Evolutionary conservation across 2,113 vertebrate genomes (phyloP), one percentile per base, ranked within the genome.

Genomic region (western clawed frog (Xenopus tropicalis)): DNA sequence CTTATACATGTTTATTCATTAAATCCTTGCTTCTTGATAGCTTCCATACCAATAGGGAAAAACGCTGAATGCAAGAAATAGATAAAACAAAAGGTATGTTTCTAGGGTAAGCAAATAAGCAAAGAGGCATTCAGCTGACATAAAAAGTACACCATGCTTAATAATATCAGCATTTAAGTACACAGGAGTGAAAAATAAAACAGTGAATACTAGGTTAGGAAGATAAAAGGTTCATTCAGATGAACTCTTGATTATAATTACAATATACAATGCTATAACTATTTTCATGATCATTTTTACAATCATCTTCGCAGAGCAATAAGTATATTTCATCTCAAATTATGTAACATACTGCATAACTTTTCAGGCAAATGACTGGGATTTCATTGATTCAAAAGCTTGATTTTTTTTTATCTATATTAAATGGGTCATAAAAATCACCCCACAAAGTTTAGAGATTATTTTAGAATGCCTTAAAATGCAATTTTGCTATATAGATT

Each of bases 101-200:
- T 70, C 63, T 63, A 66, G 56, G 67, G 54, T 22, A 71, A 58
- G 44, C 42, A 70, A n/a, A 29, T 43, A 79, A 74, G 66, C 37
- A 57, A n/a, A 66, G 63, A 66, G 48, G 59, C 52, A 78, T 61
- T 75, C 42, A 25, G 37, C 37, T 29, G 57, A 77, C 61, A 54
- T 44, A 37, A 73, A 67, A 79, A 58, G 21, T 54, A 69, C 44
- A 71, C 20, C 64, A 78, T 37, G 22, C 20, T 65, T 46, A 80
- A 74, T n/a, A 65, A 70, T 43, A 63, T 42, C 56, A 25, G 48
- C 20, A 71, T 23, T 23, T n/a, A 77, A 66, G 66, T 42, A 63
- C 14, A 29, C 42, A 4, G 13, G 20, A 43, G 16, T 37, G 29
- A 3, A 11, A n/a, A 42, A 62, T 20, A 44, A 54, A 42, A 14